Base-by-base conservation (phyloP, 2,113 vertebrate species). In the Antechinus flavipes region DNA sequence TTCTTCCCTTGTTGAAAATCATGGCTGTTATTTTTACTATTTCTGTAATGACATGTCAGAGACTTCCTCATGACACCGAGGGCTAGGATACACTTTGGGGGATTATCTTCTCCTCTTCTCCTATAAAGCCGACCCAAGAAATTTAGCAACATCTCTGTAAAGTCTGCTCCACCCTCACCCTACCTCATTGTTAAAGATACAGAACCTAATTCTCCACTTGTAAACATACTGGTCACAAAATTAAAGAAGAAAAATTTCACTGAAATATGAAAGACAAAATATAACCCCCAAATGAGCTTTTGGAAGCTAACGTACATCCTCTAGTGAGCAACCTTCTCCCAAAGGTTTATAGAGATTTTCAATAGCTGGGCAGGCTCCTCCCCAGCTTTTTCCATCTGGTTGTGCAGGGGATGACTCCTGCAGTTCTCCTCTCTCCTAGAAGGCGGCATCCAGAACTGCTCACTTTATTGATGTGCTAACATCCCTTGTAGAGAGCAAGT, bases 1-100 rank as follows among this genome's bases (percentile, higher is more conserved):
- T 84, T 95, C 95, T 91, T 97, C 95, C 94, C 96, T 90, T 93
- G 95, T 95, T 89, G 95, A 90, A 95, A 95, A 96, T 97, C 91
- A 95, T 91, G 90, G 23, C 95, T 95, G 89, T 94, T 42, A 23
- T 84, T 84, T 84, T 84, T 84, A 42, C 35, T 84, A 8, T 84
- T 16, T 84, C n/a, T 84, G 35, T 42, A 84, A 84, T 23, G 19
- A n/a, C n/a, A 42, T 42, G n/a, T 42, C n/a, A 84, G 68, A 84
- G n/a, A 84, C n/a, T 84, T 22, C 16, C 68, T 84, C 68, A 42
- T 42, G 68, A 42, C 16, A 84, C n/a, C 22, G n/a, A 84, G 7
- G 19, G 68, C 35, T 84, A 8, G n/a, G 35, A 6, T 84, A 84
- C 2, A 84, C 68, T 84, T 84, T 84, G 35, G 19, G 68, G 19